Percentiles rank a stretch among this genome's conserved stretches.
These are phyloP conservation scores for Panagrolaimus sp. DNA, from an alignment of 1,140 invertebrate species.

Conservation along the genomic window DNA sequence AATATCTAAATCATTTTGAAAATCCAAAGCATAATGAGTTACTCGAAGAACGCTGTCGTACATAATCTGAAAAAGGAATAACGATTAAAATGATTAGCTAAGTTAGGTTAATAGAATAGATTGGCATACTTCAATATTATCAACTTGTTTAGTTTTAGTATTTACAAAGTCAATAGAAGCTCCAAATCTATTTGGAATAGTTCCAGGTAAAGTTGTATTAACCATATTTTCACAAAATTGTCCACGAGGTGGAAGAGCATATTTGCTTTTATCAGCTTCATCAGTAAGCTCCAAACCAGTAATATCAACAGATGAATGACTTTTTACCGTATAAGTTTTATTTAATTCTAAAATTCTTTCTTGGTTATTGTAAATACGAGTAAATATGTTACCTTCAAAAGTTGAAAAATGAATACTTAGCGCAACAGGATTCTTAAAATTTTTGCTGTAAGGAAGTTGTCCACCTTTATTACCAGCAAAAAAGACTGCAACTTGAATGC, in stretches of 20 bases:
- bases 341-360: background rate
- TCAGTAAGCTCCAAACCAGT: background rate
- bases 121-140: constrained; percentile 16
- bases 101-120: too few species aligned
- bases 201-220: background rate
- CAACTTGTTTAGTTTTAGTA: background rate
- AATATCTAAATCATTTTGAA: constrained; percentile 2
- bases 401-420: constrained; percentile 1
- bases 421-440: constrained; percentile 2
- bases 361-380: background rate
- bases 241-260: constrained; percentile 1
- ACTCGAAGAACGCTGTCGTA: constrained; percentile 19
- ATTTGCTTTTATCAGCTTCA: too few species aligned
- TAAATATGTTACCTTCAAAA: background rate
- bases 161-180: constrained; percentile 24
- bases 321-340: background rate
- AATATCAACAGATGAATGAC: background rate
- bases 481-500: background rate
- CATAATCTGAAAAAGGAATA: too few species aligned
- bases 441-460: background rate
- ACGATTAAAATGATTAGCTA: too few species aligned
- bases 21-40: constrained; percentile 22
- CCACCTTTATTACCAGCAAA: background rate
- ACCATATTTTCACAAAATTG: constrained; percentile 17
- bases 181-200: constrained; percentile 21